Base-by-base conservation (phyloP, 2,113 vertebrate species). In the Geococcyx californianus region DNA sequence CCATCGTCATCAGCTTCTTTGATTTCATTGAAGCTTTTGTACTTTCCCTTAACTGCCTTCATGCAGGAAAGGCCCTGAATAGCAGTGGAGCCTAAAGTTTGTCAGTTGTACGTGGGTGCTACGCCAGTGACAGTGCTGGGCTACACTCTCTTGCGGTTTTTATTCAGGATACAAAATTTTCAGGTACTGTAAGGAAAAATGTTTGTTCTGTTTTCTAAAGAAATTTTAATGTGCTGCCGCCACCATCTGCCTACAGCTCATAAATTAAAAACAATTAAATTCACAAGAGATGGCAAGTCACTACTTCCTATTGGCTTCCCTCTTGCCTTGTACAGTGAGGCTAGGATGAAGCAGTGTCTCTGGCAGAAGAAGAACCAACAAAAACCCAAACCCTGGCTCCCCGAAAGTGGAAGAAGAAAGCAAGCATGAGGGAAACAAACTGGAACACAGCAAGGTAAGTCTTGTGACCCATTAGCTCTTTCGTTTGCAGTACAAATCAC, bases 401-500 rank as follows among this genome's bases (percentile, higher is more conserved):
- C 88, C 63, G 73, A 45, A 83, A 96, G 36, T 66, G 49, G 73
- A 93, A 76, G 74, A 77, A 84, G 7, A 13, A 79, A 87, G 73
- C 72, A 56, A 55, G 1, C 7, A 9, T 7, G 21, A 67, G 23
- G 26, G 49, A 81, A 93, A 47, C 33, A 72, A 86, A 56, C 7
- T 66, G 36, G 74, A 94, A 68, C 29, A 58, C 13, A 55, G 28
- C 24, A 86, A 89, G 40, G 26, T 21, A 73, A 83, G 31, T 9
- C 84, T 66, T 91, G 55, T 84, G 86, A 94, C 72, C 36, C 49
- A 54, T 73, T n/a, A 70, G 38, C 20, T 90, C 88, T 89, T 79
- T 85, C 31, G 5, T 95, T 96, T 96, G 91, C 83, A 36, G 42
- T 45, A 80, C 60, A 93, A 93, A 93, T 95, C 36, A 55, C 76